Conservation (phyloP, 2,888 invertebrate species). For the Drosophila putrida region DNA sequence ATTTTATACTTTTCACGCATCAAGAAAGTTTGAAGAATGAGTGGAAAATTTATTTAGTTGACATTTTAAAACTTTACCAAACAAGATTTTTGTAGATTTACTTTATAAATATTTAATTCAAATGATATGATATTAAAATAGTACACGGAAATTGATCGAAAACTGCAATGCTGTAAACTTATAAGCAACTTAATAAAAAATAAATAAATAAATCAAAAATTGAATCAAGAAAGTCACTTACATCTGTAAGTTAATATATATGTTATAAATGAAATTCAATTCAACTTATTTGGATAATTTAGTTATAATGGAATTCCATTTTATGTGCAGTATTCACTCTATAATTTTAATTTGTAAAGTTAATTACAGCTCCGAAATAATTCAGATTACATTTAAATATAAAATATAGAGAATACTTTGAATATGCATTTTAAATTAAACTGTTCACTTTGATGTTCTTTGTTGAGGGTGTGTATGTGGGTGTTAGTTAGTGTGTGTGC, state of each 20-base stretch:
- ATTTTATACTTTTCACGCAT: neutral
- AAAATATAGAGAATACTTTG: slow-evolving; percentile 26
- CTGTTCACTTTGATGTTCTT: slow-evolving; percentile 43
- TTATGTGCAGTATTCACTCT: neutral
- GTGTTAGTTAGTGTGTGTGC: slow-evolving; percentile 14
- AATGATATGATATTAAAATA: too few relatives aligned
- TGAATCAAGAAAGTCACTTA: neutral
- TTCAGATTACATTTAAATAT: neutral
- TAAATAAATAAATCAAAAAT: too few relatives aligned
- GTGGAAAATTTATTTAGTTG: neutral
- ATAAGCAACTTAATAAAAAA: too few relatives aligned
- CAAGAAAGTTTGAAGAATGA: neutral
- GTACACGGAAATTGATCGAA: too few relatives aligned
- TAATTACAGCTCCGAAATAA: neutral
- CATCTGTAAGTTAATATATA: too few relatives aligned
- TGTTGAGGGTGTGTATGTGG: slow-evolving; percentile 17
- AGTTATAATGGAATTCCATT: neutral
- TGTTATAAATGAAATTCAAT: too few relatives aligned
- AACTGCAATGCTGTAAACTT: too few relatives aligned
- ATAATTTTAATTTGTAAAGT: neutral
- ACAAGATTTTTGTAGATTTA: neutral
- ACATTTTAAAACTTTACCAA: neutral
- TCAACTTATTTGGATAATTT: neutral
- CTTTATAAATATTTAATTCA: too few relatives aligned
- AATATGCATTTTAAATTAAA: slow-evolving; percentile 46